These are phyloP conservation scores for Drosophila phalerata DNA, from an alignment of 2,888 invertebrate species.

Conservation along the genomic window DNA sequence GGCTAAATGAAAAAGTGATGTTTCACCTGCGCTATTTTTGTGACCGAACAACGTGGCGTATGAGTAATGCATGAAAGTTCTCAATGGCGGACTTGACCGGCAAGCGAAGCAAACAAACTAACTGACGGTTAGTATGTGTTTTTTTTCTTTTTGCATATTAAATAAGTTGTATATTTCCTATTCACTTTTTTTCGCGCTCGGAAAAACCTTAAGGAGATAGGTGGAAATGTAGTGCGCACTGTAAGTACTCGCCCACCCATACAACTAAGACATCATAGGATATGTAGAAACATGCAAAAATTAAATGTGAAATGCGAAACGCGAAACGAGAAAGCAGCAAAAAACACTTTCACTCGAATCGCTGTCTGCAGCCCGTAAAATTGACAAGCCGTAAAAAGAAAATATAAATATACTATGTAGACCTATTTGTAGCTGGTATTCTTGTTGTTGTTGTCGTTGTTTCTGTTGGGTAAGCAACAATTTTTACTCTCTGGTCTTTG, in stretches of 20 bases:
- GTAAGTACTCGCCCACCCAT: slow-evolving; percentile 39
- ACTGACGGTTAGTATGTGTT: slow-evolving; percentile 27
- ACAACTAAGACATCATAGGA: slow-evolving; percentile 39
- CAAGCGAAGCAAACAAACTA: slow-evolving; percentile 5
- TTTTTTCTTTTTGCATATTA: slow-evolving; percentile 55
- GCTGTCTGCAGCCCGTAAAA: slow-evolving; percentile 60
- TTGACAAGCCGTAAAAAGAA: slow-evolving; percentile 73
- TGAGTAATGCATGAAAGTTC: slow-evolving; percentile 54
- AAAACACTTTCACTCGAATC: slow-evolving; percentile 48
- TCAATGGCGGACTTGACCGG: slow-evolving; percentile 3
- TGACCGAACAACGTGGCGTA: slow-evolving; percentile 32
- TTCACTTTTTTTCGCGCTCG: slow-evolving; percentile 11
- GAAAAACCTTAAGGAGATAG: slow-evolving; percentile 27
- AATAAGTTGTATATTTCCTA: slow-evolving; percentile 36
- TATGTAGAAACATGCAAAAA: neutral
- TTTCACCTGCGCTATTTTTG: slow-evolving; percentile 20
- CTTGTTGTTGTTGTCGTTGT: slow-evolving; percentile 18
- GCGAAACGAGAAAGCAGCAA: slow-evolving; percentile 21
- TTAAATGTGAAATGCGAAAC: slow-evolving; percentile 31
- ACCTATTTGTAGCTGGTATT: slow-evolving; percentile 35
- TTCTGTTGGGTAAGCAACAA: slow-evolving; percentile 5
- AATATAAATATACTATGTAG: slow-evolving; percentile 8
- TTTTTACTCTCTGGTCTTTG: slow-evolving; percentile 19
- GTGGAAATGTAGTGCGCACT: slow-evolving; percentile 9
- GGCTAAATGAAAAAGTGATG: slow-evolving; percentile 38